Evolutionary conservation across 1,140 invertebrate genomes (phyloP).

Genomic region (Tetraneura akinire): DNA sequence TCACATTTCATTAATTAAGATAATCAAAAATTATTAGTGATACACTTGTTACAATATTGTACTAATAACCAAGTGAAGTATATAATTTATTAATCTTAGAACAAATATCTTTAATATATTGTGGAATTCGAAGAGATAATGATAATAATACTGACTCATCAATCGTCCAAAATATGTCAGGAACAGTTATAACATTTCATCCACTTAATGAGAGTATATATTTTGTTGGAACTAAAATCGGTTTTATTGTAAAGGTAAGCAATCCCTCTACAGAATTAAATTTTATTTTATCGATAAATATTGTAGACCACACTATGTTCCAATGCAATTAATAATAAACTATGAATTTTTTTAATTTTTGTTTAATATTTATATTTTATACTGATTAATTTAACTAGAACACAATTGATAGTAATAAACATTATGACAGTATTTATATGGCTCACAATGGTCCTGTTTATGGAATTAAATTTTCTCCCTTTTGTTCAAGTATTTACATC

Average conservation of each 20-base stretch:
- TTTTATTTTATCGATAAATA: too few species aligned
- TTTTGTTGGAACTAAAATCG: constrained; percentile 64
- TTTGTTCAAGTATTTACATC: constrained; percentile 62
- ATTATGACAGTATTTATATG: constrained; percentile 59
- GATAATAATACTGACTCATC: constrained; percentile 1
- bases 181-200: constrained; percentile 61
- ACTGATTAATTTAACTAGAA: constrained; percentile 54
- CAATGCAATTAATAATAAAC: too few species aligned
- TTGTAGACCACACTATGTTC: too few species aligned
- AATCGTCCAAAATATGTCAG: constrained; percentile 44
- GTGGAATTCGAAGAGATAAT: neutral
- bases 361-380: too few species aligned
- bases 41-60: too few species aligned
- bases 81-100: neutral
- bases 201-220: constrained; percentile 60
- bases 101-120: constrained; percentile 32
- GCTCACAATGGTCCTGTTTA: constrained; percentile 65
- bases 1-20: too few species aligned
- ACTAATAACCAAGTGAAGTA: too few species aligned
- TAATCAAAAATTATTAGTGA: too few species aligned
- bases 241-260: constrained; percentile 58
- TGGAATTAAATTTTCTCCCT: constrained; percentile 63
- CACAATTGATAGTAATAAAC: constrained; percentile 55
- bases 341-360: too few species aligned
- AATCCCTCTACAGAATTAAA: too few species aligned